These are phyloP conservation scores for Parasteatoda tepidariorum DNA, from an alignment of 1,140 invertebrate species.

Conservation along the genomic window DNA sequence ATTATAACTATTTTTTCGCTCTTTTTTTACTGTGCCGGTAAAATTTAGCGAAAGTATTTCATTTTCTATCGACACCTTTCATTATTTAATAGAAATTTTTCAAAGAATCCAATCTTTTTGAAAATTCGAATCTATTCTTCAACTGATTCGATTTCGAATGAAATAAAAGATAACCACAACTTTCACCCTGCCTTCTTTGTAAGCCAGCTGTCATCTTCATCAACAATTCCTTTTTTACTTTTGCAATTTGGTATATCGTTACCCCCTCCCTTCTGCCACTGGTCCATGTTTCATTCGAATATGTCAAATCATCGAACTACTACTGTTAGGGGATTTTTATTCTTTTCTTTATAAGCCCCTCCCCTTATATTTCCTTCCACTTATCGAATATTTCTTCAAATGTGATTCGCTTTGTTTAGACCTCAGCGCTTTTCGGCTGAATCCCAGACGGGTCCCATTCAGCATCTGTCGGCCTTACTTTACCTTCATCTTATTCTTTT, in stretches of 20 bases:
- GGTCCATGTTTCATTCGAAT: slow-evolving; percentile 4
- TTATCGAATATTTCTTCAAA: neutral
- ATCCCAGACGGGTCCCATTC: slow-evolving; percentile 2
- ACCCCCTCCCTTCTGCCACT: neutral
- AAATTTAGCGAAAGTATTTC: no score
- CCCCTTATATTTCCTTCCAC: slow-evolving; percentile 1
- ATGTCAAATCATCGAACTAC: slow-evolving; percentile 1
- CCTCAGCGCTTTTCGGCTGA: neutral
- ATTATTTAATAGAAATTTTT: no score
- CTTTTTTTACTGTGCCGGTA: no score
- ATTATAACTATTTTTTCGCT: no score
- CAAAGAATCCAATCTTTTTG: no score
- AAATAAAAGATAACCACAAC: neutral
- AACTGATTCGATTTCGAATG: no score
- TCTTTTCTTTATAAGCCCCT: slow-evolving; percentile 12
- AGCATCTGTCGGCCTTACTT: slow-evolving; percentile 21
- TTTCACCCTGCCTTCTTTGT: slow-evolving; percentile 11
- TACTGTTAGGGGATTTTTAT: slow-evolving; percentile 8
- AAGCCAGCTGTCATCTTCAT: slow-evolving; percentile 20
- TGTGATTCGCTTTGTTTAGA: neutral
- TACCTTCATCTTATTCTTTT: no score
- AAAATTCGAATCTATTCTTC: no score
- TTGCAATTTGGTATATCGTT: neutral
- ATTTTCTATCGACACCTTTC: no score
- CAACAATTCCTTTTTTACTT: slow-evolving; percentile 1